These are phyloP conservation scores for Pelobates cultripes DNA, from an alignment of 2,797 vertebrate genomes.

Conservation along the genomic window DNA sequence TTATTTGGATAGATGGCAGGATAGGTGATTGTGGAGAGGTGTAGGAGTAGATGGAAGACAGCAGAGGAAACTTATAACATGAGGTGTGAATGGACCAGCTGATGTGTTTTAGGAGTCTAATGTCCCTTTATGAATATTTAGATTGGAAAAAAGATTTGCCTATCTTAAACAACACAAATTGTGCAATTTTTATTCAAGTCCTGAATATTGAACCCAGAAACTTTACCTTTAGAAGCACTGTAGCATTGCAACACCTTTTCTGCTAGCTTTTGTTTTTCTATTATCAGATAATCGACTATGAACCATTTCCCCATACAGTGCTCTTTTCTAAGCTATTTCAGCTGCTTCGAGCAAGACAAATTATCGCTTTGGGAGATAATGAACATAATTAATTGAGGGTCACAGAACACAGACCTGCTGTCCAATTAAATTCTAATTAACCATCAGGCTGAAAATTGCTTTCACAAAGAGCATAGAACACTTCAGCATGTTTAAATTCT, in stretches of 20 bases:
- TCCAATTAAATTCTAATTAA: conserved; percentile 18
- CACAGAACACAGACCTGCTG: conserved; percentile 12
- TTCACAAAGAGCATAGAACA: background rate
- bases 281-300: background rate
- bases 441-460: background rate
- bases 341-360: background rate
- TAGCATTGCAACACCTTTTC: background rate
- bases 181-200: too few relatives aligned
- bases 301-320: background rate
- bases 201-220: too few relatives aligned
- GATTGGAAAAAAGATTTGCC: too few relatives aligned
- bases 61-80: too few relatives aligned
- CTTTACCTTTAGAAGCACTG: too few relatives aligned
- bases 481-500: conserved; percentile 10
- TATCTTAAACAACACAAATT: too few relatives aligned
- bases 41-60: too few relatives aligned
- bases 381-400: conserved; percentile 15
- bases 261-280: background rate
- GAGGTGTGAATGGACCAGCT: too few relatives aligned
- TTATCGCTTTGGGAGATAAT: conserved; percentile 12
- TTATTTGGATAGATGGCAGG: too few relatives aligned
- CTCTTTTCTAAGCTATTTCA: background rate
- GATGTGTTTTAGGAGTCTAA: too few relatives aligned
- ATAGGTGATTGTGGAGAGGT: too few relatives aligned
- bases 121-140: too few relatives aligned